Percentiles rank a stretch among this genome's conserved stretches.
These are phyloP conservation scores for Labeo calbasu DNA, from an alignment of 2,797 vertebrate species.

Conservation along the genomic window DNA sequence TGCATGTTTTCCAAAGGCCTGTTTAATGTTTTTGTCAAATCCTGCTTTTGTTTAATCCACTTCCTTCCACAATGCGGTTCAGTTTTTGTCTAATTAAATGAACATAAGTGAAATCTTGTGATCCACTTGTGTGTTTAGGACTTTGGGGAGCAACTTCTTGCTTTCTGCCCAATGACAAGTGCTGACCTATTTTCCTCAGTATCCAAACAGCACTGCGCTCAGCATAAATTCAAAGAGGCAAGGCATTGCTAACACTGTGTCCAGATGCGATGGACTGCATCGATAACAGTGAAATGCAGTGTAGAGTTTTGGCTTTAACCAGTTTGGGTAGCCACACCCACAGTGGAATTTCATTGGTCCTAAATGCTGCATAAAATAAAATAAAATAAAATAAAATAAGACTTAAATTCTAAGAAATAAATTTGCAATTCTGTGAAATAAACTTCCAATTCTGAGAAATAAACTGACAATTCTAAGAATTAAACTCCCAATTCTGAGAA, in stretches of 20 bases:
- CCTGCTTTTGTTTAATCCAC: constrained; percentile 5
- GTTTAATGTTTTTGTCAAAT: constrained; percentile 25
- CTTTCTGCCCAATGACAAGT: constrained; percentile 36
- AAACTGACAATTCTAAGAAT: no score
- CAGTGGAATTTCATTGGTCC: background rate
- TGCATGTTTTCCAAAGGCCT: constrained; percentile 5
- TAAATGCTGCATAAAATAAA: background rate
- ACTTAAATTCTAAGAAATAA: no score
- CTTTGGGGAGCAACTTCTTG: constrained; percentile 11
- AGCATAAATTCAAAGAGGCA: background rate
- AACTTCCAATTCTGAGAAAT: no score
- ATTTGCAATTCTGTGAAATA: no score
- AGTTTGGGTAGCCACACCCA: background rate
- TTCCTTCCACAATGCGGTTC: background rate
- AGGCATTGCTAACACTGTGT: background rate
- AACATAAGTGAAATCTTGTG: constrained; percentile 33
- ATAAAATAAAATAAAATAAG: no score
- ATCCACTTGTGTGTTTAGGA: constrained; percentile 33
- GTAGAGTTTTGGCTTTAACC: background rate
- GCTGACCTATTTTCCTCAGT: constrained; percentile 41
- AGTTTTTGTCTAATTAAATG: constrained; percentile 38
- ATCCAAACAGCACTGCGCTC: constrained; percentile 15
- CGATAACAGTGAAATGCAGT: background rate
- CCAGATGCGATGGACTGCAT: background rate
- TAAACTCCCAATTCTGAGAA: no score